Conservation (phyloP, 30 jellyfish, hydroid and myxozoan genomes). For the Turritopsis rubra region DNA sequence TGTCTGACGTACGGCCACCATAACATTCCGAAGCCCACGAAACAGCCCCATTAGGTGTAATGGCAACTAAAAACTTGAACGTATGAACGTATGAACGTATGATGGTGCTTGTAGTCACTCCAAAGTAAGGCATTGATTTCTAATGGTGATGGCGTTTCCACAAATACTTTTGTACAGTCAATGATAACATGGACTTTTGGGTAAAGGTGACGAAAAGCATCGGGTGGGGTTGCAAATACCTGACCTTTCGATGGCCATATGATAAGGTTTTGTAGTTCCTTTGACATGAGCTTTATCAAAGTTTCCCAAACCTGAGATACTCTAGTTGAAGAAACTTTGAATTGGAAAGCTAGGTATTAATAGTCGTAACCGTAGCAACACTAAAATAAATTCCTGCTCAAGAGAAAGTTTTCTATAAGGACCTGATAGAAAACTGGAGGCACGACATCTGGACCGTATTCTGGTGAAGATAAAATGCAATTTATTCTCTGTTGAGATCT, state of each 20-base stretch:
- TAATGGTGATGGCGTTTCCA: constrained; percentile 51
- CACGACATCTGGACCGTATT: too few relatives aligned
- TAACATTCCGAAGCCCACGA: constrained; percentile 62
- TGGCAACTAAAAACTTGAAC: constrained; percentile 37
- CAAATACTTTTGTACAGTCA: constrained; percentile 56
- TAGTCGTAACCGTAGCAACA: constrained; percentile 5
- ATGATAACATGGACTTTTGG: constrained; percentile 44
- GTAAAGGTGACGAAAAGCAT: constrained; percentile 38
- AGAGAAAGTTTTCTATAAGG: constrained; percentile 21
- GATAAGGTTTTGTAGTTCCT: constrained; percentile 41
- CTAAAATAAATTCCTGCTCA: constrained; percentile 20
- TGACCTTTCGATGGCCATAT: constrained; percentile 63
- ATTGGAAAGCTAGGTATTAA: background rate
- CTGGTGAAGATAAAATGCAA: too few relatives aligned
- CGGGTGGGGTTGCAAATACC: constrained; percentile 37
- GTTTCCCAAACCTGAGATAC: too few relatives aligned
- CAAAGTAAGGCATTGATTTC: constrained; percentile 33
- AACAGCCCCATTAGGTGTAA: constrained; percentile 61
- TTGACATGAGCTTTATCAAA: constrained; percentile 49
- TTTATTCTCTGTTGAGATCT: too few relatives aligned
- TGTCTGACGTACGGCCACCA: constrained; percentile 64
- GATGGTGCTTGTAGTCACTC: constrained; percentile 63
- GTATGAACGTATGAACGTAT: too few relatives aligned
- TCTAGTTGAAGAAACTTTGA: background rate
- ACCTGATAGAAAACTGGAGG: too few relatives aligned